These are phyloP conservation scores for Pogonognathellus flavescens DNA, from an alignment of 1,140 invertebrate genomes.

Conservation along the genomic window DNA sequence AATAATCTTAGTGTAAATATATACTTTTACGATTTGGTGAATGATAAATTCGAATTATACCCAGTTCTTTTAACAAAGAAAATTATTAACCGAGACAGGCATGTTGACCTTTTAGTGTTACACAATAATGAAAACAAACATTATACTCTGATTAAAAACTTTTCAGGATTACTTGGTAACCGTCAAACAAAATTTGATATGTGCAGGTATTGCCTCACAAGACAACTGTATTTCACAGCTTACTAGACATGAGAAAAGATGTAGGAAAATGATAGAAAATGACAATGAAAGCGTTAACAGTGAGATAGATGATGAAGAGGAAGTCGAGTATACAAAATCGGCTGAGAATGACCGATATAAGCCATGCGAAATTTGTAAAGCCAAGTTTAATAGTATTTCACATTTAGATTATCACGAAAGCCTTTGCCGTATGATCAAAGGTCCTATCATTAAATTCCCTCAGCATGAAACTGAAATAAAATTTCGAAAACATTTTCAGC, in stretches of 20 bases:
- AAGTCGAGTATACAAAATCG: not conserved
- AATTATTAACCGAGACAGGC: not conserved
- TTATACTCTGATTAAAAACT: not conserved
- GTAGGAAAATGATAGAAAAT: not conserved
- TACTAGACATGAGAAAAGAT: too few species aligned
- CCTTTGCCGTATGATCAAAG: not conserved
- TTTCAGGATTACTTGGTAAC: not conserved
- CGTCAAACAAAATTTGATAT: not conserved
- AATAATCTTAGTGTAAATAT: not conserved
- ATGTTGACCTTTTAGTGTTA: not conserved
- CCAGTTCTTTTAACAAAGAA: not conserved
- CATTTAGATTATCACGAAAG: not conserved
- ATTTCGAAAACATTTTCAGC: not conserved
- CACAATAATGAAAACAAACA: not conserved
- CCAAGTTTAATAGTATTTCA: not conserved
- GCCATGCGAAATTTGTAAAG: not conserved
- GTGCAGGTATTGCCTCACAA: not conserved
- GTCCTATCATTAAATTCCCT: not conserved
- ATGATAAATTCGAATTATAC: not conserved
- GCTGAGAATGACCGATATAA: not conserved
- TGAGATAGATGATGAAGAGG: not conserved
- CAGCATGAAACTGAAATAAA: not conserved
- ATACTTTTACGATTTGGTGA: not conserved
- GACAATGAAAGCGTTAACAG: not conserved
- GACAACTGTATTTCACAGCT: too few species aligned